phyloP scores from a whole-genome alignment of 2,797 vertebrate species.

The Perodicticus potto region DNA sequence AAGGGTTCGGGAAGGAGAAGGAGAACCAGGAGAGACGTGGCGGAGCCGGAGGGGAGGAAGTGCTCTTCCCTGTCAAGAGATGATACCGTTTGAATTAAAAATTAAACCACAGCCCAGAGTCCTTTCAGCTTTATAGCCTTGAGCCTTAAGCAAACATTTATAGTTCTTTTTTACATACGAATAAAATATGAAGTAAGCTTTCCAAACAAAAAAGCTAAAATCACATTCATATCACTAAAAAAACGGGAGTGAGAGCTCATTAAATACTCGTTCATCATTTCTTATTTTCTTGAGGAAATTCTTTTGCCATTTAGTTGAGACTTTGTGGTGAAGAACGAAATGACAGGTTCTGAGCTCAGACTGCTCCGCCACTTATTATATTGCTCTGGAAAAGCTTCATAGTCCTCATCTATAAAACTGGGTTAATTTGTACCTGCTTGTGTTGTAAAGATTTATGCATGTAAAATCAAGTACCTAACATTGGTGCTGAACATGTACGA shows the following conservation, averaged over 20 bases:
- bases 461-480: background rate
- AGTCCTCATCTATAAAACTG: background rate
- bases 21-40: background rate
- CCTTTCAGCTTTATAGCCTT: background rate
- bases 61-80: background rate
- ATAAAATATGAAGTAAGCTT: background rate
- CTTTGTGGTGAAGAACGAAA: background rate
- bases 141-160: background rate
- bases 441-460: background rate
- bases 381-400: background rate
- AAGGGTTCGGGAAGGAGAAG: background rate
- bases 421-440: background rate
- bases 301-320: background rate
- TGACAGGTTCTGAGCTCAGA: background rate
- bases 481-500: background rate
- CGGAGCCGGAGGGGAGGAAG: background rate
- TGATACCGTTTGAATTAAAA: background rate
- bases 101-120: background rate
- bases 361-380: background rate
- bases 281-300: background rate
- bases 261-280: background rate
- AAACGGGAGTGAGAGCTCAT: background rate
- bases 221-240: background rate
- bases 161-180: background rate
- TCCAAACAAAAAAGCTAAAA: conserved; percentile 5